These are phyloP conservation scores for Sciurus carolinensis DNA, from an alignment of 2,797 vertebrate species.

Conservation along the genomic window DNA sequence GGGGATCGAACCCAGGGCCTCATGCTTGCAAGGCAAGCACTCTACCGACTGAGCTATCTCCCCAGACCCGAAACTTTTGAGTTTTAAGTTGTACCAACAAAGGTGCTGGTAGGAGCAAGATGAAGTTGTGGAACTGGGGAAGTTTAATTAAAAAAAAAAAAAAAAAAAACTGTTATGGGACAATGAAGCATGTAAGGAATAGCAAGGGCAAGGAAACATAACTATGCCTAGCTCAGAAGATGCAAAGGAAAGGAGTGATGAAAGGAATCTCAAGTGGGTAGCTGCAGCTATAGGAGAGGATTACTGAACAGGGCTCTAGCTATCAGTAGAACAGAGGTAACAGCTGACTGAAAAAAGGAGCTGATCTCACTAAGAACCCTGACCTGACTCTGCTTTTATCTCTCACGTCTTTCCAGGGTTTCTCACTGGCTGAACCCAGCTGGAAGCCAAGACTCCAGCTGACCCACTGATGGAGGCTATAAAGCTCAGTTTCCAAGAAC, in stretches of 20 bases:
- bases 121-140: slow-evolving; percentile 44
- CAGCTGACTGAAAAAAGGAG: background rate
- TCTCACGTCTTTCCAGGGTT: background rate
- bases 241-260: background rate
- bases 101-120: slow-evolving; percentile 11
- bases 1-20: too few relatives aligned
- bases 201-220: background rate
- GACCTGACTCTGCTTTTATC: background rate
- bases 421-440: background rate
- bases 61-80: slow-evolving; percentile 47
- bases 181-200: background rate
- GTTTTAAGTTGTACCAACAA: slow-evolving; percentile 41
- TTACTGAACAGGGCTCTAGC: background rate
- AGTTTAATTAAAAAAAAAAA: slow-evolving; percentile 35
- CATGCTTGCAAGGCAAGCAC: too few relatives aligned
- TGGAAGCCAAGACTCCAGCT: background rate
- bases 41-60: too few relatives aligned
- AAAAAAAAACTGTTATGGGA: background rate
- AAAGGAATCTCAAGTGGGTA: background rate
- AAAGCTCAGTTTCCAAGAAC: background rate
- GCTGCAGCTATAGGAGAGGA: background rate
- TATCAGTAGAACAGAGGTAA: background rate
- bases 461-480: background rate
- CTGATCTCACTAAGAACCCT: background rate
- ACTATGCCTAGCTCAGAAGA: background rate